Evolutionary conservation across 1,140 invertebrate genomes (phyloP).

Genomic region (Sinella curviseta): DNA sequence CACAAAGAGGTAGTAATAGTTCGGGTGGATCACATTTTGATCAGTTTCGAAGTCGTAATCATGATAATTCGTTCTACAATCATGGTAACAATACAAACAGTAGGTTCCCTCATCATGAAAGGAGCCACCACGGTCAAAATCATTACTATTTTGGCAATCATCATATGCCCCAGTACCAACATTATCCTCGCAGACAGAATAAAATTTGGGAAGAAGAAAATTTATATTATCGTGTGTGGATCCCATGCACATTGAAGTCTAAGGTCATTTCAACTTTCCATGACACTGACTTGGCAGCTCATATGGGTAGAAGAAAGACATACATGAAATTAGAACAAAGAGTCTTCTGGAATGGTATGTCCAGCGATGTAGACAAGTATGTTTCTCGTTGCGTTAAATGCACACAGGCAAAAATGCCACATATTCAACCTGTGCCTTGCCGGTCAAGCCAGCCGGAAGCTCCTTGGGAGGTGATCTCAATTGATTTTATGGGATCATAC

Average conservation of each 20-base stretch:
- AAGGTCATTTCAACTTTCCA: background rate
- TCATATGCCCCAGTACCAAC: too few relatives aligned
- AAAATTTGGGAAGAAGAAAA: conserved; percentile 22
- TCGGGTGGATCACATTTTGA: too few relatives aligned
- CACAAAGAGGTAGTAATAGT: too few relatives aligned
- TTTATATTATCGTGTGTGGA: background rate
- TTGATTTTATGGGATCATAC: conserved; percentile 49
- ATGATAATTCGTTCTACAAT: too few relatives aligned
- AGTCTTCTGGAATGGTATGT: conserved; percentile 20
- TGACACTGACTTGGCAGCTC: background rate
- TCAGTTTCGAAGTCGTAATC: too few relatives aligned
- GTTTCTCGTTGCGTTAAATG: conserved; percentile 22
- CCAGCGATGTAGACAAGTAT: conserved; percentile 17
- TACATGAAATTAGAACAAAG: conserved; percentile 7
- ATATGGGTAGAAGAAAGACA: background rate
- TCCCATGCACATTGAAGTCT: background rate
- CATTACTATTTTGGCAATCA: too few relatives aligned
- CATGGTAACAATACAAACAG: too few relatives aligned
- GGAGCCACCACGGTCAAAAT: too few relatives aligned
- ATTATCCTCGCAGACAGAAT: too few relatives aligned
- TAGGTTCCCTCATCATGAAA: too few relatives aligned
- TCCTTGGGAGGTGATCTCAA: conserved; percentile 45
- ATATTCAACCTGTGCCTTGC: background rate
- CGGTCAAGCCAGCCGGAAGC: background rate
- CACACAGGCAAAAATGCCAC: background rate